These are phyloP conservation scores for Diadumene lineata DNA, from an alignment of 92 coral and sea anemone genomes.

Conservation along the genomic window DNA sequence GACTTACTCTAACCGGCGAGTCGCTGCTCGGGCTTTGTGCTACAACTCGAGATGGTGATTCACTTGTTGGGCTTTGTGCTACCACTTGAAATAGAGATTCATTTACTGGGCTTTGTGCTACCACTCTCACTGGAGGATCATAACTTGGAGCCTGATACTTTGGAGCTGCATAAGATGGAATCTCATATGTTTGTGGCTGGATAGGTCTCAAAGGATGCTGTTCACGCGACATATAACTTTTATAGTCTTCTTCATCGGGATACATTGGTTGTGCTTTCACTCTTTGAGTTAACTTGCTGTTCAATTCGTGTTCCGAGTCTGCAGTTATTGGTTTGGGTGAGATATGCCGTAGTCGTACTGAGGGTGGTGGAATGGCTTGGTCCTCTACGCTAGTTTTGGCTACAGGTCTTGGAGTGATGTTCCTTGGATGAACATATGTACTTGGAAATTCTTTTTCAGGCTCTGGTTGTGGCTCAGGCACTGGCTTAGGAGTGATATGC, in stretches of 20 bases:
- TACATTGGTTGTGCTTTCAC: slow-evolving; percentile 32
- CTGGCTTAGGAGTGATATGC: background rate
- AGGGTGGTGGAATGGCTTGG: background rate
- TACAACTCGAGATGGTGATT: background rate
- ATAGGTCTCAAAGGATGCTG: background rate
- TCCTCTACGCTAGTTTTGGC: background rate
- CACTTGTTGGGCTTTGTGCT: background rate
- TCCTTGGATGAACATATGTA: background rate
- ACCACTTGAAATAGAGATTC: slow-evolving; percentile 1
- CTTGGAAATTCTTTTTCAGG: background rate
- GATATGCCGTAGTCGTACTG: background rate
- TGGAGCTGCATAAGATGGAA: background rate
- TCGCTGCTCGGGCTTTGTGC: background rate
- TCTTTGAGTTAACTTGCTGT: slow-evolving; percentile 16
- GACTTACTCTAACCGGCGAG: background rate
- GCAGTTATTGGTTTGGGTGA: slow-evolving; percentile 4
- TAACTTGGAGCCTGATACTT: background rate
- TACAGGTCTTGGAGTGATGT: background rate
- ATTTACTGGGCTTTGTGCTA: background rate
- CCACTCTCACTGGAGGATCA: background rate
- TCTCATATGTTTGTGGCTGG: background rate
- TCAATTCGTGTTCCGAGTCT: slow-evolving; percentile 25
- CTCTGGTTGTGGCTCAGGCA: background rate
- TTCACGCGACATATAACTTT: background rate
- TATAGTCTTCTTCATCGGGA: slow-evolving; percentile 26